These are phyloP conservation scores for Melanostoma scalare DNA, from an alignment of 2,888 invertebrate genomes.

Conservation along the genomic window DNA sequence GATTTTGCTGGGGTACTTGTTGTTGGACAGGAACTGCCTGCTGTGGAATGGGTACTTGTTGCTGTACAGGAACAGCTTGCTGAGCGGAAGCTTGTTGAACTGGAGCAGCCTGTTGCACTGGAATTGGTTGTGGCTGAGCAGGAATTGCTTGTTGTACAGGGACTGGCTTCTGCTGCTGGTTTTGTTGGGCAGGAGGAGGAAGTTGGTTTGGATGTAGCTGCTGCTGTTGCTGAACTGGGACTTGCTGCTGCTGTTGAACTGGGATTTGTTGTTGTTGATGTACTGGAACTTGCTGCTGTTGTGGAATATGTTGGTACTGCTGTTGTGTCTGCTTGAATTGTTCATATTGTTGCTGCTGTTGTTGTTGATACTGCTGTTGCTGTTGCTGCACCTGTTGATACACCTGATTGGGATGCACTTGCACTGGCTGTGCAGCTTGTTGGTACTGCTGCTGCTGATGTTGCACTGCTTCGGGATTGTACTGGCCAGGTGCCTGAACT, in stretches of 20 bases:
- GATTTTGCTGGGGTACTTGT: constrained; percentile 54
- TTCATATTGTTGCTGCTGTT: constrained; percentile 68
- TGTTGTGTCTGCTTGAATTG: constrained; percentile 75
- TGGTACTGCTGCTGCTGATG: constrained; percentile 72
- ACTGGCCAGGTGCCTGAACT: constrained; percentile 76
- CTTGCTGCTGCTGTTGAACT: constrained; percentile 75
- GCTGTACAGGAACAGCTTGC: constrained; percentile 55
- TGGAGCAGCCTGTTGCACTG: constrained; percentile 48
- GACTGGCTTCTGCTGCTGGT: constrained; percentile 62
- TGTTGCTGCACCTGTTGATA: constrained; percentile 75
- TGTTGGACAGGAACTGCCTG: constrained; percentile 34
- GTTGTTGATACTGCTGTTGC: constrained; percentile 32
- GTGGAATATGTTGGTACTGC: constrained; percentile 74
- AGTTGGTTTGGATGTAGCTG: constrained; percentile 73
- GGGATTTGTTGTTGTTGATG: constrained; percentile 75
- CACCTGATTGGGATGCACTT: constrained; percentile 77
- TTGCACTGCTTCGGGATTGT: constrained; percentile 74
- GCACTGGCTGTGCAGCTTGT: constrained; percentile 75
- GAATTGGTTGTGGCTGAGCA: constrained; percentile 37
- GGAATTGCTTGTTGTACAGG: constrained; percentile 53
- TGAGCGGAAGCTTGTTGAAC: constrained; percentile 21
- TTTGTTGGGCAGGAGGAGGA: constrained; percentile 51
- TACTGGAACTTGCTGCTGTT: constrained; percentile 74
- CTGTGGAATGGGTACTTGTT: constrained; percentile 57
- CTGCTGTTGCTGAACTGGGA: constrained; percentile 73